These are phyloP conservation scores for Girardinus metallicus DNA, from an alignment of 2,797 vertebrate species.

Conservation along the genomic window DNA sequence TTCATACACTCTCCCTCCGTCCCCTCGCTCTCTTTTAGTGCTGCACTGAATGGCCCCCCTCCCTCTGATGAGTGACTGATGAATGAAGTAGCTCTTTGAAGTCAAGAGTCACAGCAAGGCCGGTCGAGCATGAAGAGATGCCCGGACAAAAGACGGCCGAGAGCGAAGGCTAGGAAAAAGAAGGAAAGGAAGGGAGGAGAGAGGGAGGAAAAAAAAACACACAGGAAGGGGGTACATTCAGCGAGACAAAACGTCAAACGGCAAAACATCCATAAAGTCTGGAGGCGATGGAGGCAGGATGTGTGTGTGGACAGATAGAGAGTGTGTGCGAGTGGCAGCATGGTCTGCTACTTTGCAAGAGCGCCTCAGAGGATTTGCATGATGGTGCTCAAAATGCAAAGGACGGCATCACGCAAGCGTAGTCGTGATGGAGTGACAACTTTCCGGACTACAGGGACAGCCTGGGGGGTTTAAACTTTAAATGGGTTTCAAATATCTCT, in stretches of 20 bases:
- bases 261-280: slow-evolving; percentile 70
- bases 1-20: slow-evolving; percentile 70
- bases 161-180: slow-evolving; percentile 33
- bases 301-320: slow-evolving; percentile 30
- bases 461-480: slow-evolving; percentile 11
- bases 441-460: slow-evolving; percentile 29
- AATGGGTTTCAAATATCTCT: slow-evolving; percentile 17
- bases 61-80: slow-evolving; percentile 80
- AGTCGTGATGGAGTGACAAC: slow-evolving; percentile 35
- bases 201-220: background rate
- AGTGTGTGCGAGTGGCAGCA: slow-evolving; percentile 31
- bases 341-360: slow-evolving; percentile 59
- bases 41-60: slow-evolving; percentile 68
- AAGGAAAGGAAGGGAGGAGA: slow-evolving; percentile 31
- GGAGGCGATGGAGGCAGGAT: slow-evolving; percentile 44
- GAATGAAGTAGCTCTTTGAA: slow-evolving; percentile 83
- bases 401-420: slow-evolving; percentile 35
- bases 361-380: slow-evolving; percentile 57
- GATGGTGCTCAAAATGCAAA: slow-evolving; percentile 53
- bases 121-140: slow-evolving; percentile 77
- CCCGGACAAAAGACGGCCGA: slow-evolving; percentile 69
- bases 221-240: slow-evolving; percentile 47
- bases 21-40: slow-evolving; percentile 74
- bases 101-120: slow-evolving; percentile 81
- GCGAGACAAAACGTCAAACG: slow-evolving; percentile 61